These are phyloP conservation scores for Acipenser transmontanus DNA, from an alignment of 2,797 vertebrate species.

Conservation along the genomic window DNA sequence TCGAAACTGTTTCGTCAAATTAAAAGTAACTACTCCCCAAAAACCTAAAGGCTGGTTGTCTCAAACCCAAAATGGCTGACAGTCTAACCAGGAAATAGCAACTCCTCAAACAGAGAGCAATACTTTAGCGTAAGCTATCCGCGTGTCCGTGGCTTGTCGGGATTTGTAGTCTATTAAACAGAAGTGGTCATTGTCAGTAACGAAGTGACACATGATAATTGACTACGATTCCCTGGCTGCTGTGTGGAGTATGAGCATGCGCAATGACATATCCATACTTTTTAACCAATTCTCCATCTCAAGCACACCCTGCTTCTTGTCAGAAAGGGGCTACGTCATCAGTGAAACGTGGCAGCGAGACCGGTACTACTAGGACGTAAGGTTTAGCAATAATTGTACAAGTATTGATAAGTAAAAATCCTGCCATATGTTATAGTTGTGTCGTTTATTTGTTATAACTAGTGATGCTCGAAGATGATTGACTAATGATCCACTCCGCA, in stretches of 20 bases:
- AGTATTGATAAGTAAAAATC: too few species aligned
- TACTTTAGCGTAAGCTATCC: constrained; percentile 35
- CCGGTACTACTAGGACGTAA: constrained; percentile 28
- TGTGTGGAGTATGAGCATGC: constrained; percentile 33
- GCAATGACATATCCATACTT: not conserved
- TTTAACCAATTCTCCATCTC: constrained; percentile 18
- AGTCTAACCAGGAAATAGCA: constrained; percentile 84
- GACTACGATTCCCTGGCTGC: constrained; percentile 31
- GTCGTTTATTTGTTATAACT: too few species aligned
- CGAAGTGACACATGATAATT: not conserved
- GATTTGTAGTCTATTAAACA: constrained; percentile 52
- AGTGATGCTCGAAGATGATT: too few species aligned
- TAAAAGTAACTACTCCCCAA: constrained; percentile 48
- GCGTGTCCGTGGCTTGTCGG: constrained; percentile 42
- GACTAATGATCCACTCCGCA: too few species aligned
- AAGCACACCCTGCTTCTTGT: constrained; percentile 50
- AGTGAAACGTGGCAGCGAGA: constrained; percentile 84
- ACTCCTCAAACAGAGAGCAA: constrained; percentile 52
- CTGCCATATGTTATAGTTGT: too few species aligned
- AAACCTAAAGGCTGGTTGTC: constrained; percentile 55
- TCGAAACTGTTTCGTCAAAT: constrained; percentile 20
- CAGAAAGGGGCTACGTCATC: constrained; percentile 68
- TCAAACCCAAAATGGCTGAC: constrained; percentile 90
- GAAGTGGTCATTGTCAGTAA: accelerated
- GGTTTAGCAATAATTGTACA: too few species aligned